A percentile compares a stretch with the other conserved stretches of the same genome.
These are phyloP conservation scores for Pipa parva DNA, from an alignment of 2,113 vertebrate genomes.

Conservation along the genomic window DNA sequence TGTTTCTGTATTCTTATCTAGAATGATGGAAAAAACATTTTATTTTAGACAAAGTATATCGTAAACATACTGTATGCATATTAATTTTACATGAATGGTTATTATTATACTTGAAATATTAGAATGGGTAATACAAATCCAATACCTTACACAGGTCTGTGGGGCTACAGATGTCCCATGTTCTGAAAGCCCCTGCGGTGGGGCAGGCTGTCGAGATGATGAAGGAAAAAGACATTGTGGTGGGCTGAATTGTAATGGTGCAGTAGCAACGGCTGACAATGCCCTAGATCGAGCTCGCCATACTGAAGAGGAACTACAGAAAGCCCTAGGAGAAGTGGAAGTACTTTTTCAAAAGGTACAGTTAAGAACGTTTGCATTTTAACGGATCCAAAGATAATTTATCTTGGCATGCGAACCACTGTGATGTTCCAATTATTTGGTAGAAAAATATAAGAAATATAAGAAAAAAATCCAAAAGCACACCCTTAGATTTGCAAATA, in stretches of 20 bases:
- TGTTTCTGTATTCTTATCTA: too few relatives aligned
- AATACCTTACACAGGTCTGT: constrained; percentile 75
- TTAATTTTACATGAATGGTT: too few relatives aligned
- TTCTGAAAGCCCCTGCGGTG: constrained; percentile 83
- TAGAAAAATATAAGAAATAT: too few relatives aligned
- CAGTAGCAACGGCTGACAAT: constrained; percentile 71
- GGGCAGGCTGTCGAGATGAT: constrained; percentile 85
- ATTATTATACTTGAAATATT: too few relatives aligned
- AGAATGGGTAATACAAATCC: background rate
- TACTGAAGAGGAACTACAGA: constrained; percentile 77
- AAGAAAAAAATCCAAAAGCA: too few relatives aligned
- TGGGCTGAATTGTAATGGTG: constrained; percentile 83
- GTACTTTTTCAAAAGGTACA: constrained; percentile 74
- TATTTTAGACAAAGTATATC: too few relatives aligned
- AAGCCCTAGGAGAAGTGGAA: constrained; percentile 77
- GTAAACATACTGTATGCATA: too few relatives aligned
- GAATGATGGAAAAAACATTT: too few relatives aligned
- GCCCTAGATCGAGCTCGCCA: constrained; percentile 79
- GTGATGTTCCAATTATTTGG: too few relatives aligned
- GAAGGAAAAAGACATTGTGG: constrained; percentile 83
- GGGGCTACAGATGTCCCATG: constrained; percentile 75
- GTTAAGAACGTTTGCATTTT: background rate
- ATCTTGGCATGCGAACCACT: too few relatives aligned
- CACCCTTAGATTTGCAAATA: too few relatives aligned
- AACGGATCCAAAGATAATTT: background rate